Percentiles rank a stretch among this genome's conserved stretches.
These are phyloP conservation scores for Macrobrachium nipponense DNA, from an alignment of 1,140 invertebrate species.

Conservation along the genomic window DNA sequence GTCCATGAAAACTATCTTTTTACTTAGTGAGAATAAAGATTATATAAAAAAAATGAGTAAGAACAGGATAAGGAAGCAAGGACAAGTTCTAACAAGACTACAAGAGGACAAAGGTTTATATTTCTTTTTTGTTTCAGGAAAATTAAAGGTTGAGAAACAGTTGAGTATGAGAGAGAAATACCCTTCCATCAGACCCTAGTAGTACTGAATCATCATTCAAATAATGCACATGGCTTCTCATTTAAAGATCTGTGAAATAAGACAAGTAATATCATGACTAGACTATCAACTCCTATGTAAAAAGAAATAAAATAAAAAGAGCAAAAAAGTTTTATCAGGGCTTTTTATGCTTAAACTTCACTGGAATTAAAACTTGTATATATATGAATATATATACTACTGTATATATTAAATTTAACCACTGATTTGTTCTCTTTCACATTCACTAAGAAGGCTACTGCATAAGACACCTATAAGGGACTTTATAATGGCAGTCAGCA, in stretches of 20 bases:
- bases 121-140: slow-evolving; percentile 12
- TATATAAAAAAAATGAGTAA: slow-evolving; percentile 21
- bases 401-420: no score
- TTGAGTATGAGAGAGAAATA: slow-evolving; percentile 61
- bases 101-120: slow-evolving; percentile 49
- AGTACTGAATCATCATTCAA: slow-evolving; percentile 49
- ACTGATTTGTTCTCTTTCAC: no score
- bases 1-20: slow-evolving; percentile 45
- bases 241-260: slow-evolving; percentile 53
- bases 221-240: background rate
- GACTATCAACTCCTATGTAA: no score
- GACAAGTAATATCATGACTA: slow-evolving; percentile 39
- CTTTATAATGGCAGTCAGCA: no score
- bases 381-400: no score
- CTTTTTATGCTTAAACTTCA: no score
- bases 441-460: no score
- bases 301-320: no score
- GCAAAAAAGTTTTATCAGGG: no score
- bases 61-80: slow-evolving; percentile 55
- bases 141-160: slow-evolving; percentile 53
- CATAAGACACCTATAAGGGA: no score
- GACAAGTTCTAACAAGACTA: slow-evolving; percentile 53
- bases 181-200: slow-evolving; percentile 58
- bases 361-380: no score
- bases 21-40: slow-evolving; percentile 33